A percentile compares a stretch with the other conserved stretches of the same genome.
These are phyloP conservation scores for Drymonia ruficornis DNA, from an alignment of 2,888 invertebrate genomes.

Conservation along the genomic window DNA sequence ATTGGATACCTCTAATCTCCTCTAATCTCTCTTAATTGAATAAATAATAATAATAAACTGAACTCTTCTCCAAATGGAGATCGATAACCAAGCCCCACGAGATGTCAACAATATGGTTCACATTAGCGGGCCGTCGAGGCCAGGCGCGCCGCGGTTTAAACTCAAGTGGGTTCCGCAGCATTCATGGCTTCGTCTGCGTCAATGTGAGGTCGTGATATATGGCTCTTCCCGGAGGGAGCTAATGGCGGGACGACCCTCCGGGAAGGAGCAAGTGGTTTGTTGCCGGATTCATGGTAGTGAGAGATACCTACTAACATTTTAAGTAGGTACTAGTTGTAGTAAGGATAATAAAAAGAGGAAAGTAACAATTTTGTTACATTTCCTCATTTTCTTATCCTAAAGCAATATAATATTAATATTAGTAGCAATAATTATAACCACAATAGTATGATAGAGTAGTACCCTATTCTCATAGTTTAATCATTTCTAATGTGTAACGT, in stretches of 20 bases:
- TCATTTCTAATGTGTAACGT: too few species aligned
- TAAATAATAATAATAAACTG: background rate
- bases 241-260: slow-evolving; percentile 61
- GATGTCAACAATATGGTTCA: slow-evolving; percentile 32
- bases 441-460: too few species aligned
- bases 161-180: slow-evolving; percentile 40
- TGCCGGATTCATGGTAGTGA: slow-evolving; percentile 17
- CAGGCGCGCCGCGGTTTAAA: slow-evolving; percentile 38
- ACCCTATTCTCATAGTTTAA: too few species aligned
- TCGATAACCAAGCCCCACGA: slow-evolving; percentile 13
- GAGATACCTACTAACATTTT: slow-evolving; percentile 7
- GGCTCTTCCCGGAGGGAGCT: slow-evolving; percentile 55
- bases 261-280: slow-evolving; percentile 35
- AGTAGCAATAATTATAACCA: too few species aligned
- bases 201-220: slow-evolving; percentile 64
- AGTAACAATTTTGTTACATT: too few species aligned
- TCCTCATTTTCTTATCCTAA: too few species aligned
- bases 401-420: too few species aligned
- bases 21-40: too few species aligned
- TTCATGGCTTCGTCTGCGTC: slow-evolving; percentile 44
- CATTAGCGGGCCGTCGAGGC: slow-evolving; percentile 42
- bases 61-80: background rate
- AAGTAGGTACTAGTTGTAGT: slow-evolving; percentile 1
- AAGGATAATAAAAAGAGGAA: too few species aligned
- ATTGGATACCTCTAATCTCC: too few species aligned